Evolutionary conservation across 1,140 invertebrate genomes (phyloP), one percentile per base, ranked within the genome.

Genomic region (fruit fly (Drosophila melanogaster)): DNA sequence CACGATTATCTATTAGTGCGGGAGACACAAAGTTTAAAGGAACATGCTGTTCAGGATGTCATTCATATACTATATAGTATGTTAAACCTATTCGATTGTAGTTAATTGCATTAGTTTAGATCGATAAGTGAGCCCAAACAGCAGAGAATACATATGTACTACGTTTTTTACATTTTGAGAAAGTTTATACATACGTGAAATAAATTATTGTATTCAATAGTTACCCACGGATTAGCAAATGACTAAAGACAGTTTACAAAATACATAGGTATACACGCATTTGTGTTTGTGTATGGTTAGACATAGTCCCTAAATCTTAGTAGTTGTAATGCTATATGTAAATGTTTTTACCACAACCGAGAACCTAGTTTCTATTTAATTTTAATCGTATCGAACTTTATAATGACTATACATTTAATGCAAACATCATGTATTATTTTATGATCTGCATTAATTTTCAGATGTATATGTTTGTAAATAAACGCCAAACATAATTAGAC

Each of bases 91-190:
- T 64, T 69, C 47, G 49, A 72, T 75, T 47, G 53, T 84, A 84
- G 81, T 81, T 86, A 86, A 81, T 78, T 86, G 46, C 67, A 77
- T 51, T 55, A 60, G 50, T 46, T 37, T 85, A 85, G 86, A 74
- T 67, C 50, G 35, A 67, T 57, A 69, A 69, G 37, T 47, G 58
- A 79, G 53, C 72, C 72, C 71, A 75, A 79, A 59, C 47, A 58
- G 74, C 57, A 77, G 44, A 72, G 50, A 79, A 65, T 77, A 77
- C 62, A 72, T 67, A 77, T 77, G 57, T 77, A 77, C 73, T 70
- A 85, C 73, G 81, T 86, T 86, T 86, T 86, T 83, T 86, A 86
- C 79, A 87, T 87, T 86, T 86, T 87, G 79, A 86, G 76, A 78
- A 79, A 77, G 79, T 86, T 86, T 86, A 86, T 86, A 86, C 57